Evolutionary conservation across 2,888 invertebrate genomes (phyloP), one percentile per base, ranked within the genome.

Genomic region (Cerceris rybyensis): DNA sequence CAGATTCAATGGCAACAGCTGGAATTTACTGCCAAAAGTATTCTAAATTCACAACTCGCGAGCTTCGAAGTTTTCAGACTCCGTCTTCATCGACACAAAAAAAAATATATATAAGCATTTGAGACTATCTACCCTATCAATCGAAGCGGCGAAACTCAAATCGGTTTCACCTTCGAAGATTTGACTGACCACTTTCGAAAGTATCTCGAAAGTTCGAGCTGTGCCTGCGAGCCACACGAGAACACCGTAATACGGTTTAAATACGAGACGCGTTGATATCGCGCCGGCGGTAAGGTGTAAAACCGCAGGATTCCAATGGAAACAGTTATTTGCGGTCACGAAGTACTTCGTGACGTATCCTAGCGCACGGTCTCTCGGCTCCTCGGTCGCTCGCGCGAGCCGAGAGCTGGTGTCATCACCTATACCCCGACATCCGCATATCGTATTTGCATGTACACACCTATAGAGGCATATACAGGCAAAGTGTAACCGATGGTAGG

Each of bases 241-340:
- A 64, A 77, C 77, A 78, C 65, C 76, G 71, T 82, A 82, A 82
- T 75, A 82, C 70, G 80, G 80, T 85, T 85, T 82, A 83, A 81
- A 83, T 83, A 80, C 71, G 81, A 67, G 71, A 75, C 82, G 86
- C 83, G 86, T 86, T 87, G 89, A 89, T 89, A 88, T 88, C 88
- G 79, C 79, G 84, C 80, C 70, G 78, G 78, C 75, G 87, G 86
- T 81, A 85, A 90, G 88, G 88, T 88, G 87, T 82, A 88, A 87
- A 82, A 90, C 90, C 90, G 83, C 90, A 90, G 87, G 82, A 90
- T 90, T 90, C 87, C 88, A 86, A 85, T 85, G 87, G 89, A 87
- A 90, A 89, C 89, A 88, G 89, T 90, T 90, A 90, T 89, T 90
- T 90, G 90, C 89, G 90, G 90, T 90, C 85, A 84, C 81, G 80